Conservation (phyloP, 23 tunicate genomes). For the Diplosoma virens region DNA sequence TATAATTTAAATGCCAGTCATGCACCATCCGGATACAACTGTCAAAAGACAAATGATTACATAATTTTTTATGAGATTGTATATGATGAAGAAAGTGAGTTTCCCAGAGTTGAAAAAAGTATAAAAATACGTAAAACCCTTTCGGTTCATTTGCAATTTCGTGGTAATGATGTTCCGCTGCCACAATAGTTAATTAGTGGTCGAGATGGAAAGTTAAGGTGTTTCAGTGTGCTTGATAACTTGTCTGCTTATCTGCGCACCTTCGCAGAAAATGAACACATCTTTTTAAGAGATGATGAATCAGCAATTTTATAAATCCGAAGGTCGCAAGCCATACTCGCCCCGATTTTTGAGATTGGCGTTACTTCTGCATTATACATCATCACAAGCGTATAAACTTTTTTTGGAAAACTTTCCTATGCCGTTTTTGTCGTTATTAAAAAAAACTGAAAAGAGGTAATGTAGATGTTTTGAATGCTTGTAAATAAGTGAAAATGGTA, state of each 20-base stretch:
- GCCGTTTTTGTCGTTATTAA: not conserved
- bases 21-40: too few relatives aligned
- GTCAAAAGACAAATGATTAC: too few relatives aligned
- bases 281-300: not conserved
- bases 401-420: not conserved
- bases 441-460: not conserved
- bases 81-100: too few relatives aligned
- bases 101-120: too few relatives aligned
- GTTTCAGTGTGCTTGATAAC: not conserved
- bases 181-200: not conserved
- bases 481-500: not conserved
- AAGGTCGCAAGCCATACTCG: not conserved
- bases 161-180: not conserved
- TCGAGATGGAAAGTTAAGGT: not conserved
- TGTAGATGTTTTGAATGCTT: not conserved
- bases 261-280: not conserved
- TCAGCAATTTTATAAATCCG: not conserved
- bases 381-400: not conserved
- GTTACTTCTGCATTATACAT: not conserved
- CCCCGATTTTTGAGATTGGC: not conserved
- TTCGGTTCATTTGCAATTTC: not conserved
- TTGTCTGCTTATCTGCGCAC: not conserved
- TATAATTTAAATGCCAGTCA: too few relatives aligned
- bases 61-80: too few relatives aligned
- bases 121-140: not conserved